Percentiles rank a stretch among this genome's conserved stretches.
Conservation (phyloP, 1,140 invertebrate species). For the Drosophila willistoni region DNA sequence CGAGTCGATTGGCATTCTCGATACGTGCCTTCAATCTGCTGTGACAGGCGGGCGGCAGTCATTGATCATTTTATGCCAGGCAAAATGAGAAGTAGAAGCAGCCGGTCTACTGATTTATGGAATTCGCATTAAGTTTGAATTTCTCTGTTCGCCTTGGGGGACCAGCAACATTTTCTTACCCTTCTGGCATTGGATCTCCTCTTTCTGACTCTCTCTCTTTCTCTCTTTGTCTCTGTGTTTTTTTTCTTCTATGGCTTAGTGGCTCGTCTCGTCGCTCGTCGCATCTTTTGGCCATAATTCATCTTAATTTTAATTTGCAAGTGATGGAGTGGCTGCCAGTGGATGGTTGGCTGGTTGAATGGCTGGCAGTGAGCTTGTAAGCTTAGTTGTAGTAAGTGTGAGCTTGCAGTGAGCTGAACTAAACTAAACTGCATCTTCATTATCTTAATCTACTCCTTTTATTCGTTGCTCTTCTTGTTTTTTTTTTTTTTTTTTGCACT, state of each 20-base stretch:
- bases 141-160: constrained; percentile 21
- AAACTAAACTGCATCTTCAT: constrained; percentile 72
- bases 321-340: constrained; percentile 75
- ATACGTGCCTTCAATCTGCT: constrained; percentile 73
- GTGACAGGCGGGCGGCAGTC: constrained; percentile 47
- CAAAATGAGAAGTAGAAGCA: not conserved
- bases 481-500: constrained; percentile 34
- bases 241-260: constrained; percentile 1
- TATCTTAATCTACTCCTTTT: constrained; percentile 78
- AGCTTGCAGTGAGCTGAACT: not conserved
- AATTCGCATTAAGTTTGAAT: constrained; percentile 61
- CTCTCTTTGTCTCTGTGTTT: too few species aligned
- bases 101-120: constrained; percentile 74
- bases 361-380: constrained; percentile 1
- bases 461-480: not conserved
- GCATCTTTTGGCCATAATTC: constrained; percentile 58
- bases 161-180: constrained; percentile 14
- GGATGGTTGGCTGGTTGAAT: constrained; percentile 1
- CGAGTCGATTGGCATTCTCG: constrained; percentile 29
- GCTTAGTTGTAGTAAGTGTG: constrained; percentile 2
- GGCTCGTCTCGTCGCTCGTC: not conserved
- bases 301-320: constrained; percentile 80
- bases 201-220: constrained; percentile 21
- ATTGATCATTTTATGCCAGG: constrained; percentile 63
- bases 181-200: constrained; percentile 42